A percentile compares a stretch with the other conserved stretches of the same genome.
These are phyloP conservation scores for Meda fulgida DNA, from an alignment of 2,797 vertebrate genomes.

Conservation along the genomic window DNA sequence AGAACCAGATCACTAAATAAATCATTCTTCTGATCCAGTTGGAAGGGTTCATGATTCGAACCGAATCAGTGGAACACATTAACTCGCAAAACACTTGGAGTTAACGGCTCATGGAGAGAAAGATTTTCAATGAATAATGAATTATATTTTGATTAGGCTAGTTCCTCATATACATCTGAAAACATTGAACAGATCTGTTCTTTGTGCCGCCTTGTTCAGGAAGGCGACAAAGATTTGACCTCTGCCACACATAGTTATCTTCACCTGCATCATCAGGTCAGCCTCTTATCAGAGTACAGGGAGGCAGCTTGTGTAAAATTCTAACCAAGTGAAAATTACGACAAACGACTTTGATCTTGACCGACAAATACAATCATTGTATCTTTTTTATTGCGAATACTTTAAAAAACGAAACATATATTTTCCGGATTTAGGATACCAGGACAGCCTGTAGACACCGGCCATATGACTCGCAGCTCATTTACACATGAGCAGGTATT, in stretches of 20 bases:
- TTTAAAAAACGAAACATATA: background rate
- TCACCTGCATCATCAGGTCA: background rate
- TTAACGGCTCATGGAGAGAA: background rate
- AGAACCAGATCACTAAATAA: background rate
- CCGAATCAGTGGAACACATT: background rate
- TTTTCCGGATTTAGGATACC: background rate
- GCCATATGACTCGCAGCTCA: background rate
- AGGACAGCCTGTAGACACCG: background rate
- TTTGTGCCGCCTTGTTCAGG: background rate
- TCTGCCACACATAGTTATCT: constrained; percentile 5
- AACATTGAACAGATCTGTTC: background rate
- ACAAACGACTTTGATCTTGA: background rate
- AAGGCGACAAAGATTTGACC: background rate
- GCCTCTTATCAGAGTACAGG: background rate
- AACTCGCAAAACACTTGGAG: background rate
- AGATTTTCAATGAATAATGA: background rate
- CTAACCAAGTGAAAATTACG: background rate
- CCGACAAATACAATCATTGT: background rate
- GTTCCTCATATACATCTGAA: background rate
- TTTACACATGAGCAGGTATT: constrained; percentile 59
- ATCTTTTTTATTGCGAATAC: background rate
- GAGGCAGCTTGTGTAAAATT: background rate
- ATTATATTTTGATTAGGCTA: background rate
- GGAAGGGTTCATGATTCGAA: background rate
- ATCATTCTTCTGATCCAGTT: background rate